phyloP scores from a whole-genome alignment of 2,113 vertebrate species.

The Notiomystis cincta region DNA sequence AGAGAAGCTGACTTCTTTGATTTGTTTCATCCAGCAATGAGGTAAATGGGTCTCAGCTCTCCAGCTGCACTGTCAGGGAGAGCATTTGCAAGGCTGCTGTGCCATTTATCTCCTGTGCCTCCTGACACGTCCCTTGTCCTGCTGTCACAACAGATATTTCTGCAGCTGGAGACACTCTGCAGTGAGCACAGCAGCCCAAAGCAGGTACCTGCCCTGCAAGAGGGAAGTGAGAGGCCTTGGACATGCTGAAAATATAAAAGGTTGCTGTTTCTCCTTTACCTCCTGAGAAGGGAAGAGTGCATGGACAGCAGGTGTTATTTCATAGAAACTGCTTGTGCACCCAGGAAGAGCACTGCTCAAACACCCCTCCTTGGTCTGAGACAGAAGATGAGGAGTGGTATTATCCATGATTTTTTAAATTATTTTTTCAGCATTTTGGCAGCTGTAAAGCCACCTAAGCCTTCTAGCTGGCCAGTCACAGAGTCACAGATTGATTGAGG shows the following conservation, averaged over 20 bases:
- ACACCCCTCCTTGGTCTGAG: rapidly evolving
- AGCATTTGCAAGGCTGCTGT: background rate
- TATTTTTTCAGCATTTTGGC: background rate
- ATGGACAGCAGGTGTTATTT: background rate
- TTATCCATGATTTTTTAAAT: background rate
- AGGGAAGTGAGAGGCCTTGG: background rate
- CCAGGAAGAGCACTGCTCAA: rapidly evolving
- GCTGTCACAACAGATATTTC: conserved; percentile 29
- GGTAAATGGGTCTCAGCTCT: background rate
- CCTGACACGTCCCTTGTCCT: background rate
- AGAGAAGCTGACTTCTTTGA: background rate
- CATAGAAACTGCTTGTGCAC: background rate
- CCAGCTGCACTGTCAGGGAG: background rate
- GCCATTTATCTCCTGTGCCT: conserved; percentile 17
- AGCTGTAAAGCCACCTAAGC: background rate
- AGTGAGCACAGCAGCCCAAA: background rate
- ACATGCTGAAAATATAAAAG: background rate
- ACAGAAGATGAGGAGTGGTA: background rate
- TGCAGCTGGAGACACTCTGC: background rate
- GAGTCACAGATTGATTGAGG: background rate
- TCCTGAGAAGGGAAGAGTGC: background rate
- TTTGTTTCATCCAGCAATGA: background rate
- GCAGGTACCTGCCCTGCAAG: background rate
- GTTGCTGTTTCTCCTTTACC: background rate
- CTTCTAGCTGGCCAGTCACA: background rate